Conservation (phyloP, 2,797 vertebrate species). For the Channallabes apus region DNA sequence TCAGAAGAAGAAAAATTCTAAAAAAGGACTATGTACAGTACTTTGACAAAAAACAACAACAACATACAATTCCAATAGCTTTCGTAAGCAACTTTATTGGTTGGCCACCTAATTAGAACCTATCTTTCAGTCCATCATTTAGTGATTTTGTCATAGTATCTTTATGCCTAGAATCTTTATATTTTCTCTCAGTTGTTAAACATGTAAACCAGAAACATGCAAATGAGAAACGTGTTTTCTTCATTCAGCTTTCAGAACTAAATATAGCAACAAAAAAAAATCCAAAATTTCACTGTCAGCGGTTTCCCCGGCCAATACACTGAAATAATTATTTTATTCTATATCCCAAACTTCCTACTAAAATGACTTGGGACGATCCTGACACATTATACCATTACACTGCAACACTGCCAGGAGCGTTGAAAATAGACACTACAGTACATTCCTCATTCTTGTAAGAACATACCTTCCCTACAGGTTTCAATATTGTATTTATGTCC, state of each 20-base stretch:
- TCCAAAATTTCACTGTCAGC: background rate
- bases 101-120: background rate
- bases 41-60: background rate
- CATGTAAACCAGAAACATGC: background rate
- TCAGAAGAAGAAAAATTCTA: background rate
- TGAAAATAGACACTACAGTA: background rate
- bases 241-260: background rate
- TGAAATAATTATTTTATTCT: background rate
- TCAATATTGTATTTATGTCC: background rate
- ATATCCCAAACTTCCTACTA: background rate
- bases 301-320: background rate
- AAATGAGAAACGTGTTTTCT: background rate
- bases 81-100: background rate
- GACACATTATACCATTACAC: too few species aligned
- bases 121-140: too few species aligned
- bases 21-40: background rate
- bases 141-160: too few species aligned
- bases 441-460: background rate
- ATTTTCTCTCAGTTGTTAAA: background rate
- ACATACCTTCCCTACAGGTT: background rate
- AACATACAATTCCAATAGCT: background rate
- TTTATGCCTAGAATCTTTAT: background rate
- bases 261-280: background rate
- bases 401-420: conserved; percentile 5
- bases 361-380: background rate